Evolutionary conservation across 1,140 invertebrate genomes (phyloP), one percentile per base, ranked within the genome.

Genomic region (Drosophila lacertosa): DNA sequence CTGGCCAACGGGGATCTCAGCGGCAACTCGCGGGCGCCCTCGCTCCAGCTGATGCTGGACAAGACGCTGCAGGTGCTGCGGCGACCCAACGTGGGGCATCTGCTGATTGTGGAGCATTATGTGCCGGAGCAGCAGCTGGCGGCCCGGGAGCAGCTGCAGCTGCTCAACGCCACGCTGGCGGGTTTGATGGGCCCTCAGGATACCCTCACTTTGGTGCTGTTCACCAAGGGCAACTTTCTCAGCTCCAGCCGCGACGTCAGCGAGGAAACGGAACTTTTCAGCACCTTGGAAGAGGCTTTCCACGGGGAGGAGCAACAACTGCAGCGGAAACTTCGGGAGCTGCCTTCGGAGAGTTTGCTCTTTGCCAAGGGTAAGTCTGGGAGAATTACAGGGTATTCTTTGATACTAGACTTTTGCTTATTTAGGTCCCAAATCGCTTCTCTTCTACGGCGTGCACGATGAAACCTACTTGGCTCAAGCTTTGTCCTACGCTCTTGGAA

Each of bases 401-500:
- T 29, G 7, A 3, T 0, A 13, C 16, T 15, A 6, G 15, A 24
- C 15, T 22, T n/a, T 44, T 63, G 11, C 11, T 6, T 13, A 4
- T 24, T 2, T 39, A 78, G 89, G 88, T 4, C 89, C 83, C 10
- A 78, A 72, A 5, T 76, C 89, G 3, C 37, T 66, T 5, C 42
- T 90, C 2, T 83, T 90, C 26, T 70, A 65, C 24, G 80, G 89
- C 0, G 54, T 89, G 0, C 83, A 54, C 32, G 74, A 82, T 3
- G 83, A 88, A 18, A 90, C 74, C 18, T 90, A 86, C 4, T 40
- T 90, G 55, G 68, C 88, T 0, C 88, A 86, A 15, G 72, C 77
- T 4, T 7, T 90, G 0, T 44, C 88, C 9, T 72, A 79, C 63
- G 80, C 74, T 2, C 53, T 90, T 0, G 50, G 65, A 45, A 62